phyloP scores from a whole-genome alignment of 2,888 invertebrate genomes.

The Aphodius granarius region DNA sequence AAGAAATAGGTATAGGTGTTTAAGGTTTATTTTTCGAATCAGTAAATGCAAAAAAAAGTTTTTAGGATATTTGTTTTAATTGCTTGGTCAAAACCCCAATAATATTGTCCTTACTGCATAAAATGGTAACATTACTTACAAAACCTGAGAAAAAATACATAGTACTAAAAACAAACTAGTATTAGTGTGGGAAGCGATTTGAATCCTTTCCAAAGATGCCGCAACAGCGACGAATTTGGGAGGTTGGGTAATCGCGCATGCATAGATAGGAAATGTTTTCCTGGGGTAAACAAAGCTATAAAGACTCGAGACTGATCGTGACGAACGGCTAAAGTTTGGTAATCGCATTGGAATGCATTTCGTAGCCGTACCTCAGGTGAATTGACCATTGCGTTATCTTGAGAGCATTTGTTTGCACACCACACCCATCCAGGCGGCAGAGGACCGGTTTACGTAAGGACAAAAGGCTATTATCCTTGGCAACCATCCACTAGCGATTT shows the following conservation, averaged over 20 bases:
- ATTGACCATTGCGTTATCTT: not conserved
- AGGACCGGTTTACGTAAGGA: not conserved
- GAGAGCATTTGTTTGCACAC: conserved; percentile 3
- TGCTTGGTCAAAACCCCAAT: too few species aligned
- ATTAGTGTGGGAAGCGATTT: not conserved
- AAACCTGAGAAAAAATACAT: too few species aligned
- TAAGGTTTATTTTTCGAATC: too few species aligned
- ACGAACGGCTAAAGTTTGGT: conserved; percentile 6
- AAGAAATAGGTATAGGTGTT: too few species aligned
- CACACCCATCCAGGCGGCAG: not conserved
- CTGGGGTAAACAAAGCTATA: conserved; percentile 10
- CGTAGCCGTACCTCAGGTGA: conserved; percentile 1
- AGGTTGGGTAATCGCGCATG: conserved; percentile 4
- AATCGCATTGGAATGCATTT: not conserved
- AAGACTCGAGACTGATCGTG: conserved; percentile 9
- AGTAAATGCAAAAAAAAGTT: too few species aligned
- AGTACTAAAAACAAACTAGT: too few species aligned
- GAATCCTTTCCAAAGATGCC: not conserved
- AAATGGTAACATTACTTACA: too few species aligned
- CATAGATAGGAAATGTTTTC: not conserved
- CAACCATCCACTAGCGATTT: not conserved
- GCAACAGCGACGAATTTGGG: not conserved
- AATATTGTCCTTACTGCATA: too few species aligned
- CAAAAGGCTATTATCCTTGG: not conserved
- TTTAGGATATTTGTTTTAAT: too few species aligned